phyloP scores from a whole-genome alignment of 2,888 invertebrate genomes.

The Spodoptera littoralis region DNA sequence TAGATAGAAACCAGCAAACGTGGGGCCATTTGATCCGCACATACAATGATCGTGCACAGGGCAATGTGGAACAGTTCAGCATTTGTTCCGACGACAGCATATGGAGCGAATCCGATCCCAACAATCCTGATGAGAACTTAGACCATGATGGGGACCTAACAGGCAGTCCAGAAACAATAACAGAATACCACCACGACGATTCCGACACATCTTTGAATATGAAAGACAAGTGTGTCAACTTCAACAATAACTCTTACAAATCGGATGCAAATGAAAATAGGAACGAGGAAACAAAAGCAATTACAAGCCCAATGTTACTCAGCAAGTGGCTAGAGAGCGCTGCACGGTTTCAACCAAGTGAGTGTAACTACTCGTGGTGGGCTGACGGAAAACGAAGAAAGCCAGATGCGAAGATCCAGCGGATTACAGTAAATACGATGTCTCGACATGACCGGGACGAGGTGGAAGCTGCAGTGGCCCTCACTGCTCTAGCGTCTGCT shows the following conservation, averaged over 20 bases:
- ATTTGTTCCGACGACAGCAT: constrained; percentile 94
- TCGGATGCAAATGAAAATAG: constrained; percentile 59
- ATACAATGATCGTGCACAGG: constrained; percentile 92
- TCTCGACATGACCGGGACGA: constrained; percentile 91
- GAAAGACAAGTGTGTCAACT: constrained; percentile 74
- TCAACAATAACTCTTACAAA: constrained; percentile 79
- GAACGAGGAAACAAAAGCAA: constrained; percentile 68
- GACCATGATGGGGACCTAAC: constrained; percentile 70
- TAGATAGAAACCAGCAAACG: constrained; percentile 91
- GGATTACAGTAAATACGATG: constrained; percentile 68
- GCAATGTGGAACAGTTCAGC: constrained; percentile 94
- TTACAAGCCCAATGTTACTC: constrained; percentile 89
- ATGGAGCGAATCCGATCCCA: constrained; percentile 91
- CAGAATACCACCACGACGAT: constrained; percentile 72
- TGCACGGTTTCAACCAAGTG: constrained; percentile 92
- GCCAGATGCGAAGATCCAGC: constrained; percentile 68
- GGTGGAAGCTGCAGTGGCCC: constrained; percentile 93
- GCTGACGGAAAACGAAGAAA: constrained; percentile 77
- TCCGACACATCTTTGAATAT: constrained; percentile 73
- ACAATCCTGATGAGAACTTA: constrained; percentile 67
- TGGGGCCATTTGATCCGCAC: constrained; percentile 93
- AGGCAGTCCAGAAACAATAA: constrained; percentile 71
- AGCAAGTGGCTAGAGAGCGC: constrained; percentile 94
- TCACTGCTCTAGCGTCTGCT: constrained; percentile 90
- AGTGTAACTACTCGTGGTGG: constrained; percentile 92